Conservation (phyloP, 1,140 invertebrate species). For the Antheraea pernyi region DNA sequence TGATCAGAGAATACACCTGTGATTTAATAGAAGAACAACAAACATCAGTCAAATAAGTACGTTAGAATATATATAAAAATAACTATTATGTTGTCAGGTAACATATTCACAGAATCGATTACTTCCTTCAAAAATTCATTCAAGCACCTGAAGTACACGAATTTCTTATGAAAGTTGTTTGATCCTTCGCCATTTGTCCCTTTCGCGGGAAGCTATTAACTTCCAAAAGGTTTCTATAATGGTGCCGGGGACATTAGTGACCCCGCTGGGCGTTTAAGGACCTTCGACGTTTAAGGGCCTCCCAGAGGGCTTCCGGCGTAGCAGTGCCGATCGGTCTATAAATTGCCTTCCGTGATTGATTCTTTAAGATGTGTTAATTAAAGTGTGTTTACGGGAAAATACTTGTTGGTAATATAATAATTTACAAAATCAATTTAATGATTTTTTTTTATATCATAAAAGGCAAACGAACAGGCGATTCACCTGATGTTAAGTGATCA, state of each 20-base stretch:
- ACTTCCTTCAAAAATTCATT: slow-evolving; percentile 6
- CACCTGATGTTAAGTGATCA: too few species aligned
- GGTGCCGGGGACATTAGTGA: slow-evolving; percentile 59
- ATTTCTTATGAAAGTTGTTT: slow-evolving; percentile 1
- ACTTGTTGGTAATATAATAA: background rate
- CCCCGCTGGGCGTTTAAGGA: slow-evolving; percentile 53
- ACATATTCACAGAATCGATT: background rate
- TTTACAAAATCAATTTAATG: too few species aligned
- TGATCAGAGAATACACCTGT: too few species aligned
- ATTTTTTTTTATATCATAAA: too few species aligned
- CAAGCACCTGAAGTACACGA: background rate
- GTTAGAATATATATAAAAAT: too few species aligned
- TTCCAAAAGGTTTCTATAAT: slow-evolving; percentile 57
- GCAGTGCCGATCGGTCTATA: slow-evolving; percentile 32
- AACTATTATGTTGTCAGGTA: too few species aligned
- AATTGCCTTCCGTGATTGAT: slow-evolving; percentile 40
- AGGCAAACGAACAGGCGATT: too few species aligned
- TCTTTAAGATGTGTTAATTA: slow-evolving; percentile 14
- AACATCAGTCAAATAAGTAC: too few species aligned
- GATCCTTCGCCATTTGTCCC: slow-evolving; percentile 44
- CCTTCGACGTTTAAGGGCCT: slow-evolving; percentile 36
- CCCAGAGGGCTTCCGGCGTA: slow-evolving; percentile 39
- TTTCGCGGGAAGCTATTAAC: slow-evolving; percentile 51
- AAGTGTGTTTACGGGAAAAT: background rate
- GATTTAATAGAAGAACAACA: too few species aligned